Evolutionary conservation across 2,113 vertebrate species (phyloP).

Genomic region (Syrmaticus mikado): DNA sequence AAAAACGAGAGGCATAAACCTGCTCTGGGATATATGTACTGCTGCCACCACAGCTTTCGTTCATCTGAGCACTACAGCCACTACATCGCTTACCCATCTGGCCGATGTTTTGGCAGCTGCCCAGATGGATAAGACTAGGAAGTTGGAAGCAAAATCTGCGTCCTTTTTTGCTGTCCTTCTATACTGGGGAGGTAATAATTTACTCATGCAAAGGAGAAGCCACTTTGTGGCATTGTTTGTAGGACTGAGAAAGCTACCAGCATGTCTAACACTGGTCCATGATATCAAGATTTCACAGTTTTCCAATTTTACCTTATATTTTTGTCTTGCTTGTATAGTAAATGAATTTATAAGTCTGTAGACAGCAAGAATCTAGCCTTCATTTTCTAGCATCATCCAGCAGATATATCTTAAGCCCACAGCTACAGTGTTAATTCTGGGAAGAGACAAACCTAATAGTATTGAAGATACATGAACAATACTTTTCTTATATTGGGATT

Average conservation of each 20-base stretch:
- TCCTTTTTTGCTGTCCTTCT: not conserved
- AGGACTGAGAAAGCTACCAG: not conserved
- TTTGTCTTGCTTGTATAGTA: not conserved
- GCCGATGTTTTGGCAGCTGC: not conserved
- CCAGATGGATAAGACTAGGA: not conserved
- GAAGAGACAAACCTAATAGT: not conserved
- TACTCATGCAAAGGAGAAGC: not conserved
- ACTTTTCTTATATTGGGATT: not conserved
- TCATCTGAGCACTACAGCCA: fast-evolving
- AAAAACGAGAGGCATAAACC: not conserved
- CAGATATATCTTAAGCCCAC: not conserved
- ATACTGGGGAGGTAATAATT: not conserved
- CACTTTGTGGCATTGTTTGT: not conserved
- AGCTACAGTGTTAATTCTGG: not conserved
- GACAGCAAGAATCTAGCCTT: not conserved
- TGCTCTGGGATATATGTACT: fast-evolving
- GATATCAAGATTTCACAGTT: not conserved
- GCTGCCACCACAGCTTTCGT: not conserved
- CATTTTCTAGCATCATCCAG: not conserved
- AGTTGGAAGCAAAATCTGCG: not conserved
- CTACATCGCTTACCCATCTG: not conserved
- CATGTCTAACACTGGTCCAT: not conserved
- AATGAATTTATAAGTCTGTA: not conserved
- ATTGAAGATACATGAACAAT: not conserved
- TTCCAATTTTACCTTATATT: not conserved